A percentile compares a stretch with the other conserved stretches of the same genome.
Conservation (phyloP, 1,140 invertebrate genomes). For the Globodera rostochiensis region DNA sequence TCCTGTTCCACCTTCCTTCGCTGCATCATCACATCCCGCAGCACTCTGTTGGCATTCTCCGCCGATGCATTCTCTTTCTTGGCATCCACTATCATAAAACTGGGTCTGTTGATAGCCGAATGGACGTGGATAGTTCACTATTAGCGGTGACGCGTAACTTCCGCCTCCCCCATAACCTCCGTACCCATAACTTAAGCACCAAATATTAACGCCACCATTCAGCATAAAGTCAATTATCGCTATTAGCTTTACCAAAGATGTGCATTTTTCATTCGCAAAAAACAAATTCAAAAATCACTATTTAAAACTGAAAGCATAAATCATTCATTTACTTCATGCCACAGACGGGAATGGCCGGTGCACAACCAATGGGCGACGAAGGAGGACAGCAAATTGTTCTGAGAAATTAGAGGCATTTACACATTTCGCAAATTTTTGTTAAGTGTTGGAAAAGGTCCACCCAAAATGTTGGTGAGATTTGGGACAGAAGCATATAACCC, state of each 20-base stretch:
- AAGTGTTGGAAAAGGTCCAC: too few relatives aligned
- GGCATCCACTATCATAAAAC: not conserved
- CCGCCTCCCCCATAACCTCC: slow-evolving; percentile 13
- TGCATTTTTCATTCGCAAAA: too few relatives aligned
- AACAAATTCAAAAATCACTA: not conserved
- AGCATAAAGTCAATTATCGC: too few relatives aligned
- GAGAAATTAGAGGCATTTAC: not conserved
- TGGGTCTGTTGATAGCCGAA: slow-evolving; percentile 24
- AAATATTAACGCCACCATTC: too few relatives aligned
- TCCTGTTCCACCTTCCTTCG: not conserved
- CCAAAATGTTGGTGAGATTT: too few relatives aligned
- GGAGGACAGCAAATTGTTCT: slow-evolving; percentile 31
- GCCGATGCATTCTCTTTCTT: not conserved
- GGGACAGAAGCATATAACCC: too few relatives aligned
- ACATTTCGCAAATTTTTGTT: too few relatives aligned
- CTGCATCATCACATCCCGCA: not conserved
- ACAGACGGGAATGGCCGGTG: slow-evolving; percentile 24
- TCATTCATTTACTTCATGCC: not conserved
- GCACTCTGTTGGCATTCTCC: not conserved
- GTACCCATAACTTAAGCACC: slow-evolving; percentile 1
- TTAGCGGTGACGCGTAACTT: slow-evolving; percentile 17
- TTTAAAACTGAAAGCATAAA: not conserved
- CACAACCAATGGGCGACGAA: slow-evolving; percentile 22
- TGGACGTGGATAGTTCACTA: slow-evolving; percentile 19
- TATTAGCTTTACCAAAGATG: too few relatives aligned